Base-by-base conservation (phyloP, 2,113 vertebrate genomes). In the Herpetotheres cachinnans region DNA sequence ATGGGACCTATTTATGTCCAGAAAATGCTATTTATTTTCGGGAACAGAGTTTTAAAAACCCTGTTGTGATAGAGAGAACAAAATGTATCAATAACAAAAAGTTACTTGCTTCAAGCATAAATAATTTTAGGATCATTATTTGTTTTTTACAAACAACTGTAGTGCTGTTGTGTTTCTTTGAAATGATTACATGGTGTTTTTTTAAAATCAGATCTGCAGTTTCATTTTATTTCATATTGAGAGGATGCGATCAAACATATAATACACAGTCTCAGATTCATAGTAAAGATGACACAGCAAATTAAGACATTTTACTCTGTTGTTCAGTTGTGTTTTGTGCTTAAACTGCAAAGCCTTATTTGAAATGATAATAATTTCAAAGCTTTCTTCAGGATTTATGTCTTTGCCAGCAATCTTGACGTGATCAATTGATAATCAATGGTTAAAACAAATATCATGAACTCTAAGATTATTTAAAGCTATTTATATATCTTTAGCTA, bases 371-470 rank as follows among this genome's bases (percentile, higher is more conserved):
- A 91, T 49, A 19, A 69, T 82, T 84, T 93, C 42, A 77, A 77
- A 80, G 22, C 34, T 77, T 84, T 86, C n/a, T 74, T 92, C 66
- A 59, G 42, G 62, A 95, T 95, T 89, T 94, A 54, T 88, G n/a
- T 42, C 34, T 81, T 94, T 96, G 40, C 58, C 14, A 49, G 44
- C 66, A 90, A 47, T 87, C 55, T 87, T 96, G 71, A 46, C 50
- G 85, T 91, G 90, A 82, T 82, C 58, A 74, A 90, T 93, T 85
- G 63, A 54, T 72, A 94, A 92, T 83, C 66, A 70, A 66, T 90
- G 38, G 58, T 87, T 71, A 89, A 94, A 96, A 81, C 9, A 89
- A 94, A 63, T 92, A 87, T 40, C 52, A 16, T 90, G 47, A 62
- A 10, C 25, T 61, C 67, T 77, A 69, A 67, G 20, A 30, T 55